Conservation (phyloP, 2,113 vertebrate species). For the Hydrolagus affinis region DNA sequence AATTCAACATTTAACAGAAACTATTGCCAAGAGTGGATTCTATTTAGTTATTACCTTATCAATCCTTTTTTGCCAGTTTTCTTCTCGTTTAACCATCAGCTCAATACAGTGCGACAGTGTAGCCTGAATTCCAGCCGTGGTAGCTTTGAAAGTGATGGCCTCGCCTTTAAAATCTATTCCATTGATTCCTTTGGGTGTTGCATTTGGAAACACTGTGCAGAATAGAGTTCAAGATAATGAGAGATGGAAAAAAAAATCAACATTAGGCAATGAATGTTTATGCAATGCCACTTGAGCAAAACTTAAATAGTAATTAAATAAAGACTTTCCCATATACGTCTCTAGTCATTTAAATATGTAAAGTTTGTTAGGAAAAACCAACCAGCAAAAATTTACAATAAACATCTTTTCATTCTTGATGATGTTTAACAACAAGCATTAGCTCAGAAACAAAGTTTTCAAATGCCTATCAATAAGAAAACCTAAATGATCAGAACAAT, state of each 20-base stretch:
- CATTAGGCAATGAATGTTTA: not conserved
- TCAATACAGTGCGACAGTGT: slow-evolving; percentile 95
- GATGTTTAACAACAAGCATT: not conserved
- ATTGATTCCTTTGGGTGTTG: slow-evolving; percentile 77
- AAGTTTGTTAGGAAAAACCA: slow-evolving; percentile 39
- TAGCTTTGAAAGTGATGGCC: slow-evolving; percentile 97
- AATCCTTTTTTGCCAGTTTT: slow-evolving; percentile 91
- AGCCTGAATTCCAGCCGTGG: slow-evolving; percentile 91
- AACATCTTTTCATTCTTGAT: no score
- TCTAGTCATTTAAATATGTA: not conserved
- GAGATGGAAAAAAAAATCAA: no score
- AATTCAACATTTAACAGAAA: not conserved
- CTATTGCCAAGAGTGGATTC: not conserved
- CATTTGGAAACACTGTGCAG: slow-evolving; percentile 71
- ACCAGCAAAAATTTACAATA: slow-evolving; percentile 34
- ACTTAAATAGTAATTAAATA: not conserved
- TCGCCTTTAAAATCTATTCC: slow-evolving; percentile 98
- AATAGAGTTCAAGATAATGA: no score
- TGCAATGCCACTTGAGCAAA: not conserved
- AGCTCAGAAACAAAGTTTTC: not conserved
- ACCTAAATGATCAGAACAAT: not conserved
- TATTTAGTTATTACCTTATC: slow-evolving; percentile 71
- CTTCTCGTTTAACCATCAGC: slow-evolving; percentile 90
- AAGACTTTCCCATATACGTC: not conserved
- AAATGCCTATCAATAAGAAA: not conserved